Evolutionary conservation across 2,113 vertebrate species (phyloP), one percentile per base, ranked within the genome.

Genomic region (Indri indri): DNA sequence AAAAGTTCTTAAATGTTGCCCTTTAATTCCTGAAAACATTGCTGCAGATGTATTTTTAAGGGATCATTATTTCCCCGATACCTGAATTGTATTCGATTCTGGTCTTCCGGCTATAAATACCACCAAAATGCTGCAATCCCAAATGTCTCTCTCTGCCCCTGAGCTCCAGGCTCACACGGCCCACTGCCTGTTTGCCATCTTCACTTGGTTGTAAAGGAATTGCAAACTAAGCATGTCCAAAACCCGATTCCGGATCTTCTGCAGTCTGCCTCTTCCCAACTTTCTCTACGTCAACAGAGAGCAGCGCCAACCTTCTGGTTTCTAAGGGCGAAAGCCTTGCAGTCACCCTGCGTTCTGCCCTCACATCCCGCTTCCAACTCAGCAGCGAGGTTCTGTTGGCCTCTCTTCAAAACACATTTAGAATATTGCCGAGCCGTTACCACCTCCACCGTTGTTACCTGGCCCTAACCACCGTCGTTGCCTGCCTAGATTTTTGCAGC

Each of bases 21-120:
- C 85, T 87, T 84, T 42, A 57, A 52, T 70, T 76, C 50, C 42
- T 61, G 42, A 74, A 89, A 94, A 76, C 52, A 57, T 32, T 14
- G 76, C 37, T 65, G 30, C 30, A 45, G 54, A 25, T 37, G 7
- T 42, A 42, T 68, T 66, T 92, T 70, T 70, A 63, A 88, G 82
- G 34, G 52, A 23, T 40, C 37, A 4, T 45, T n/a, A 63, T 81
- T 76, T 63, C 47, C 66, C 76, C 30, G 22, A 77, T 73, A 90
- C 30, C 47, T 57, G 32, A 94, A 61, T 76, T 94, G 1, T 37
- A 52, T 40, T 94, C 66, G 32, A 4, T 7, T 81, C 45, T 71
- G 25, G 22, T 42, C 16, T 70, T 66, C n/a, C n/a, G 50, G 40
- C 79, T 84, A 66, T 1, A 70, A 90, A 80, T 14, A 76, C 50